phyloP scores from a whole-genome alignment of 1,140 invertebrate genomes.

The Holcopasites calliopsidis region DNA sequence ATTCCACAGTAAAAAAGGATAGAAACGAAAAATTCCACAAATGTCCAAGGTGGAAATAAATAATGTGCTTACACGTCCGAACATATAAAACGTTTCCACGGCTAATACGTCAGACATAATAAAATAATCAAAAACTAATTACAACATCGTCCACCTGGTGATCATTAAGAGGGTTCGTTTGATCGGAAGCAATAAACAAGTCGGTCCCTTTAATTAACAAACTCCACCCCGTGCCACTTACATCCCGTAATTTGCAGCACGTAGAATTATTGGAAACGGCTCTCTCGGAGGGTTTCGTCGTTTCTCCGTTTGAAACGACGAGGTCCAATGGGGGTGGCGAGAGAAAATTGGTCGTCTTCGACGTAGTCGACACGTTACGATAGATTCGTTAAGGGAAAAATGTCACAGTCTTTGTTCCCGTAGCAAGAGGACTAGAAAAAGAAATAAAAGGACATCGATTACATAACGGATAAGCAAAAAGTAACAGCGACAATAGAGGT shows the following conservation, averaged over 20 bases:
- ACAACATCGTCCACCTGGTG: background rate
- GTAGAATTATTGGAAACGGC: background rate
- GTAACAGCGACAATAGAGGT: constrained; percentile 1
- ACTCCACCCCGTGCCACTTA: background rate
- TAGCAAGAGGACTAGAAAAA: background rate
- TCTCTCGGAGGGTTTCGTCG: background rate
- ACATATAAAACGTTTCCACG: too few relatives aligned
- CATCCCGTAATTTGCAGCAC: constrained; percentile 2
- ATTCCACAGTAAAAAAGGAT: too few relatives aligned
- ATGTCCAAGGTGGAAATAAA: too few relatives aligned
- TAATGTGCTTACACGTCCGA: too few relatives aligned
- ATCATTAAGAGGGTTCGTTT: background rate
- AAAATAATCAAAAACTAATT: background rate
- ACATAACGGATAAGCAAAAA: background rate
- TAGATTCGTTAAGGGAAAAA: background rate
- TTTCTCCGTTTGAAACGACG: background rate
- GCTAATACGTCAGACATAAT: background rate
- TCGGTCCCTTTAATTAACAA: background rate
- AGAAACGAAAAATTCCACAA: too few relatives aligned
- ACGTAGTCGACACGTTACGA: too few relatives aligned
- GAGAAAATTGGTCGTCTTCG: background rate
- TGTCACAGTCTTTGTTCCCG: background rate
- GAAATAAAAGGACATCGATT: background rate
- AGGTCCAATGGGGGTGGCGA: background rate
- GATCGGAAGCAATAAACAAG: constrained; percentile 2